Evolutionary conservation across 2,113 vertebrate species (phyloP).

Genomic region (Bungarus multicinctus): DNA sequence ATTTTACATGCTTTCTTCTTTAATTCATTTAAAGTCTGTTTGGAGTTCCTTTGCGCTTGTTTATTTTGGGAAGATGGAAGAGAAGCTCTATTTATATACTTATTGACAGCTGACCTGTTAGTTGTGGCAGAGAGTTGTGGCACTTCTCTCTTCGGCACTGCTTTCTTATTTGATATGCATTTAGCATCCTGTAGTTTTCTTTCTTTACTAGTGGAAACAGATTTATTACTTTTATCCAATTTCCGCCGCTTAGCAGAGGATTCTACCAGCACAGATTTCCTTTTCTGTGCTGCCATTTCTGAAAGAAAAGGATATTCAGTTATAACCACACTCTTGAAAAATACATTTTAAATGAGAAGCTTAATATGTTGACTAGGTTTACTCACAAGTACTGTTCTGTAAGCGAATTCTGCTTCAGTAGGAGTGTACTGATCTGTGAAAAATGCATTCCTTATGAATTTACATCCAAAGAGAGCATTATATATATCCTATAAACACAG

Average conservation of each 20-base stretch:
- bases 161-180: constrained; percentile 68
- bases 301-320: constrained; percentile 60
- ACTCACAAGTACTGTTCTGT: constrained; percentile 75
- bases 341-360: neutral
- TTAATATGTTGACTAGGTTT: constrained; percentile 39
- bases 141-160: constrained; percentile 64
- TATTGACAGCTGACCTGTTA: constrained; percentile 65
- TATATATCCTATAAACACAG: constrained; percentile 62
- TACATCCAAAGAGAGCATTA: constrained; percentile 59
- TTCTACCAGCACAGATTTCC: constrained; percentile 67
- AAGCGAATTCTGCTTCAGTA: constrained; percentile 65
- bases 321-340: constrained; percentile 26
- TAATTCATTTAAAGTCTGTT: constrained; percentile 48
- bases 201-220: constrained; percentile 54
- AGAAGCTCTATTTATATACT: constrained; percentile 34
- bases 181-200: constrained; percentile 65
- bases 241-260: constrained; percentile 71
- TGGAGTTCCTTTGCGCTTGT: constrained; percentile 39
- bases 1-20: constrained; percentile 48
- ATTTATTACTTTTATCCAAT: constrained; percentile 67
- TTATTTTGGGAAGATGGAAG: constrained; percentile 13
- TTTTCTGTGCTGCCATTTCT: constrained; percentile 79
- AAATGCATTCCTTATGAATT: constrained; percentile 73
- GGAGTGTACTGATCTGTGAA: constrained; percentile 69
- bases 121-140: constrained; percentile 64